Evolutionary conservation across 2,113 vertebrate species (phyloP), one percentile per base, ranked within the genome.

Genomic region (Toxotes chatareus): DNA sequence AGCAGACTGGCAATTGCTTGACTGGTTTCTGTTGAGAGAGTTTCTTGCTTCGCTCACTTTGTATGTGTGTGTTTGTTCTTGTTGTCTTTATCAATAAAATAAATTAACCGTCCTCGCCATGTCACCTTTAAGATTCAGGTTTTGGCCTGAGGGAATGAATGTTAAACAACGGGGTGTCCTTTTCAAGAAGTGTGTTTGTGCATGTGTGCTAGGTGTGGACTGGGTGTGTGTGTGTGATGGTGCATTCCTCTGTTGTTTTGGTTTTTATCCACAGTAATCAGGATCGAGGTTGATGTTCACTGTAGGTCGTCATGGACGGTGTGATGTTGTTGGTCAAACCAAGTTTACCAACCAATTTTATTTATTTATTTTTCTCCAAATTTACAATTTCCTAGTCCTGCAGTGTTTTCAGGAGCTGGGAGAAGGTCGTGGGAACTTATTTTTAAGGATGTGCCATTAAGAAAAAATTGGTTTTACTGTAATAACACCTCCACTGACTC

Each of bases 201-300:
- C 1, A 4, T 8, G 16, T 38, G 42, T 72, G 23, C 23, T 51
- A 6, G 40, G 70, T 64, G 63, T 57, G 36, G 10, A 7, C 34
- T 56, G 34, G 49, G 64, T 36, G 80, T 68, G 63, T 74, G 64
- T 36, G 80, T 68, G 63, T 74, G n/a, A 27, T 32, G 42, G 13
- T 64, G 44, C 65, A 72, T 83, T 83, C 46, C 47, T 86, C 16
- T 55, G 65, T 62, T 73, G 16, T 66, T 32, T 16, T 38, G 38
- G 1, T 40, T 19, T 40, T 21, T 4, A 40, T 53, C 10, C 13
- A 27, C 38, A 8, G 9, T 40, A 40, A 40, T 40, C 7, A 5
- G 38, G 38, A 8, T 40, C 38, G 9, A 5, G 6, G 38, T 40
- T 40, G 38, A 40, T 40, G 4, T 7, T 40, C 8, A 8, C 38